A percentile compares a stretch with the other conserved stretches of the same genome.
Conservation (phyloP, 2,797 vertebrate species). For the Sus cebifrons region DNA sequence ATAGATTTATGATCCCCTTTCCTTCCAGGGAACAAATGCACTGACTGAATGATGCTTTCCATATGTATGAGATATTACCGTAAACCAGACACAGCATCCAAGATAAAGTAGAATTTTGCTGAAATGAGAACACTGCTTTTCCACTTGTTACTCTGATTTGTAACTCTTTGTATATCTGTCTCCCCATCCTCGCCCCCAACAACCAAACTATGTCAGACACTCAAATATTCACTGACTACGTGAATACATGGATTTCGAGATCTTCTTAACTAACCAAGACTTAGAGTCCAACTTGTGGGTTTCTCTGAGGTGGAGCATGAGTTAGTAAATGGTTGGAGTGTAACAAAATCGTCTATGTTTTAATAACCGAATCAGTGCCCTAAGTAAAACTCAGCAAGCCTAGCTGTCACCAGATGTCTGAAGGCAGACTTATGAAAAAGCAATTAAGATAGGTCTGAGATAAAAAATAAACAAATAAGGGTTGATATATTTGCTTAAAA, state of each 20-base stretch:
- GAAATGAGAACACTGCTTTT: slow-evolving; percentile 57
- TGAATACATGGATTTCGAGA: not conserved
- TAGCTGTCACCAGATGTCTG: not conserved
- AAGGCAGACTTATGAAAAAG: slow-evolving; percentile 5
- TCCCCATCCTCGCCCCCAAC: not conserved
- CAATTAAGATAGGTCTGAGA: not conserved
- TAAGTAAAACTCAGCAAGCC: not conserved
- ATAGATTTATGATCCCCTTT: slow-evolving; percentile 61
- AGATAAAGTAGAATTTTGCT: slow-evolving; percentile 62
- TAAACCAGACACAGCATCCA: not conserved
- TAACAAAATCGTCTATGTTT: slow-evolving; percentile 15
- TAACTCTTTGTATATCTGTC: not conserved
- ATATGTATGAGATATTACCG: slow-evolving; percentile 67
- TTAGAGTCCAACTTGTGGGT: not conserved
- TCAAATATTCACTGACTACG: not conserved
- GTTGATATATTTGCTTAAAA: not conserved
- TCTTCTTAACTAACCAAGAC: not conserved
- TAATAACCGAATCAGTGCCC: not conserved
- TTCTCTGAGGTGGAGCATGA: not conserved
- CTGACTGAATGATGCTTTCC: slow-evolving; percentile 57
- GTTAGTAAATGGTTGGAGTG: not conserved
- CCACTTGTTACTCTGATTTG: slow-evolving; percentile 54
- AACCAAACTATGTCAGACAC: not conserved
- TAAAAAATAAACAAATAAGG: not conserved
- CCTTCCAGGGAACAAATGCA: slow-evolving; percentile 39